Evolutionary conservation across 2,113 vertebrate species (phyloP).

Genomic region (Oreochromis spilurus): DNA sequence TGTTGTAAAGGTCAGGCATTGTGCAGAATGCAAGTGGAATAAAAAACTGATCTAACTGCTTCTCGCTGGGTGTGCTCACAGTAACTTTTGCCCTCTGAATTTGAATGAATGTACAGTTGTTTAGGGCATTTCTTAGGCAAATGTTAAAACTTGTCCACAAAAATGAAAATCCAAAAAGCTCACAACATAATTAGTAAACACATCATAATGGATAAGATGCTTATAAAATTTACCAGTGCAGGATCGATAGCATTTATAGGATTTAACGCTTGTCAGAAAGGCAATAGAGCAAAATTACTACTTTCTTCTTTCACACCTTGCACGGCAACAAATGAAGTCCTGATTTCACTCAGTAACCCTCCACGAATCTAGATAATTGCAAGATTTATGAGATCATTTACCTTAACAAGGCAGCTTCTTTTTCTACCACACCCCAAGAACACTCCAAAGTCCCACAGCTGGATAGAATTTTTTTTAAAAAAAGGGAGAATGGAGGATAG

Average conservation of each 20-base stretch:
- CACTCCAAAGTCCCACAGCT: neutral
- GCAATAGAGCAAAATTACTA: neutral
- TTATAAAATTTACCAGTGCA: neutral
- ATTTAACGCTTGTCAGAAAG: neutral
- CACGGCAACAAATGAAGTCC: neutral
- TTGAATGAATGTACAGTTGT: neutral
- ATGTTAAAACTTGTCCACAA: neutral
- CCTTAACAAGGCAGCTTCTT: neutral
- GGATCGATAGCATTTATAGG: neutral
- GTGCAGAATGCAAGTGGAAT: constrained; percentile 1
- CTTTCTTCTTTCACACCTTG: neutral
- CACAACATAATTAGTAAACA: neutral
- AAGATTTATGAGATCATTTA: constrained; percentile 8
- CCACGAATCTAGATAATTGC: neutral
- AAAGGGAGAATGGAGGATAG: neutral
- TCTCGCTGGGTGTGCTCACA: neutral
- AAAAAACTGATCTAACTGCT: constrained; percentile 26
- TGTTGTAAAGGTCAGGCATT: constrained; percentile 39
- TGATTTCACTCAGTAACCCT: neutral
- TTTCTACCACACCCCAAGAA: neutral
- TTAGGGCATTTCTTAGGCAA: neutral
- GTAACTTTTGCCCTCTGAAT: neutral
- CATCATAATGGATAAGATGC: neutral
- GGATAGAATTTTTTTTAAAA: neutral
- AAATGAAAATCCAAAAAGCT: neutral